phyloP scores from a whole-genome alignment of 2,888 invertebrate species.

The Drosophila mimica region DNA sequence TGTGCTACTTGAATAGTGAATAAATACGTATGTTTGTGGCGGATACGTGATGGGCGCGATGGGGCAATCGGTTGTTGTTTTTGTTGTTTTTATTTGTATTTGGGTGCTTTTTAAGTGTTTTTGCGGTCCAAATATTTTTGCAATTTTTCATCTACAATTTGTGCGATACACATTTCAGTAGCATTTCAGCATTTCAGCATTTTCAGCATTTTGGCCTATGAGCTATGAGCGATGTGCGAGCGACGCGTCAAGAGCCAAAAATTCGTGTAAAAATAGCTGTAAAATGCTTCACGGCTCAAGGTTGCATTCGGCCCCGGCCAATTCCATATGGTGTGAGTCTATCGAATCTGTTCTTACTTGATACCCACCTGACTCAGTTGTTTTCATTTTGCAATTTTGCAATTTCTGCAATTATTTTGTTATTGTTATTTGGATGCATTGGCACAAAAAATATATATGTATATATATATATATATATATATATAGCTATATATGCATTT shows the following conservation, averaged over 20 bases:
- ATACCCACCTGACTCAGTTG: neutral
- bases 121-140: slow-evolving; percentile 64
- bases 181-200: slow-evolving; percentile 41
- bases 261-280: slow-evolving; percentile 71
- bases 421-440: slow-evolving; percentile 20
- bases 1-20: slow-evolving; percentile 10
- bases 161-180: slow-evolving; percentile 46
- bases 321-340: slow-evolving; percentile 46
- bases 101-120: slow-evolving; percentile 53
- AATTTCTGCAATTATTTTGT: slow-evolving; percentile 18
- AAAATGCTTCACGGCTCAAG: slow-evolving; percentile 56
- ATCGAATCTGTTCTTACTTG: slow-evolving; percentile 6
- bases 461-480: too few species aligned
- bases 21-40: slow-evolving; percentile 33
- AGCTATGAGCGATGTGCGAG: slow-evolving; percentile 9
- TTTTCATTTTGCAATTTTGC: neutral
- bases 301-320: slow-evolving; percentile 37
- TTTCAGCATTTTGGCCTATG: slow-evolving; percentile 46
- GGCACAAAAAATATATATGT: neutral
- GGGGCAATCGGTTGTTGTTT: slow-evolving; percentile 13
- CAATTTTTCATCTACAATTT: slow-evolving; percentile 62
- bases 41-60: slow-evolving; percentile 1
- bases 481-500: slow-evolving; percentile 12
- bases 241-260: slow-evolving; percentile 22
- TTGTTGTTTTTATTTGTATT: slow-evolving; percentile 39